Base-by-base conservation (phyloP, 2,888 invertebrate genomes). In the Cryptophagus acutangulus region DNA sequence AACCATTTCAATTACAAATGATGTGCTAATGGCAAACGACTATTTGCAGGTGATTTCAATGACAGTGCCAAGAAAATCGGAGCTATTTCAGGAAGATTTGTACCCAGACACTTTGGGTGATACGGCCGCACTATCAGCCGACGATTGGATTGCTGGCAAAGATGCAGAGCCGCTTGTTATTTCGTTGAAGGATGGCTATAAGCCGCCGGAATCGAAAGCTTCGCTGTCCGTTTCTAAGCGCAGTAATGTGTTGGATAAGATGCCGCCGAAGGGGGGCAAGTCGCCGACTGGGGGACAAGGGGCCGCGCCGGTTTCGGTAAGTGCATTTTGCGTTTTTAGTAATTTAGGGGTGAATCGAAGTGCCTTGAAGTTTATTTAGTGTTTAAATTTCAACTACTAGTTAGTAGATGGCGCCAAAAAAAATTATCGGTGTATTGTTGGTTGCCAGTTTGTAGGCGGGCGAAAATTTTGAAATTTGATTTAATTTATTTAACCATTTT, bases 21-120 rank as follows among this genome's bases (percentile, higher is more conserved):
- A 24, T 12, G 8, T 16, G 12, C 4, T 17, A 25, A 16, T 46
- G n/a, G n/a, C n/a, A n/a, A n/a, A n/a, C n/a, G n/a, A n/a, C n/a
- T n/a, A n/a, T n/a, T n/a, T 51, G 2, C 63, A 78, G 78, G 88
- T 86, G 49, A 79, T 93, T 43, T 91, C 94, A n/a, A 94, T 97
- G 93, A 95, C 95, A 40, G 96, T 96, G 41, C 96, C 96, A 15
- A 79, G 96, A 67, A 95, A 95, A 79, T 93, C 94, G 47, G 94
- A 94, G 71, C 78, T 91, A 60, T 96, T 96, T 77, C 96, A 96
- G 73, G 93, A 94, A 69, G 96, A 96, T 72, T 75, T 97, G 50
- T 97, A 93, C 71, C 96, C 96, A 0, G 94, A 95, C 66, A 95
- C 96, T 4, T 73, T 90, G 12, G 91, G 93, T 38, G 90, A 93